Conservation (phyloP, 2,797 vertebrate genomes). For the Amazona ochrocephala region DNA sequence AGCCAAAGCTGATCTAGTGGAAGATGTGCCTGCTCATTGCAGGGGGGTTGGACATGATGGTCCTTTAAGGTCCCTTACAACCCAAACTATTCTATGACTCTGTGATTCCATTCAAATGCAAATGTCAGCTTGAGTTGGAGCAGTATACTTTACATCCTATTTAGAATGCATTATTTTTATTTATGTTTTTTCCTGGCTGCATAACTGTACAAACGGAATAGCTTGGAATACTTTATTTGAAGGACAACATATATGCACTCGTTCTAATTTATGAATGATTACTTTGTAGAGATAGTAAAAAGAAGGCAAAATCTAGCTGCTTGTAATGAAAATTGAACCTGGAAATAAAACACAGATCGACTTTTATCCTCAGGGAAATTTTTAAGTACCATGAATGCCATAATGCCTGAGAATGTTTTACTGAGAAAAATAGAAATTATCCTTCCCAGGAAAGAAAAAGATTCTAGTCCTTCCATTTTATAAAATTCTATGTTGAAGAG, state of each 20-base stretch:
- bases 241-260: not conserved
- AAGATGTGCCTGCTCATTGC: not conserved
- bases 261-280: slow-evolving; percentile 9
- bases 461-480: not conserved
- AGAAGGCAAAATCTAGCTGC: not conserved
- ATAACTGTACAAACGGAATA: not conserved
- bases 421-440: not conserved
- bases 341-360: not conserved
- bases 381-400: not conserved
- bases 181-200: not conserved
- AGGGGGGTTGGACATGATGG: not conserved
- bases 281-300: not conserved
- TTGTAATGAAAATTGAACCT: not conserved
- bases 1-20: too few species aligned
- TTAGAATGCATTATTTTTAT: slow-evolving; percentile 7
- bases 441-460: not conserved
- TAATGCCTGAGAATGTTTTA: not conserved
- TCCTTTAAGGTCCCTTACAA: not conserved
- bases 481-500: not conserved
- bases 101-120: not conserved
- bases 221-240: slow-evolving; percentile 23
- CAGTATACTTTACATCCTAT: not conserved
- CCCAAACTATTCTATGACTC: not conserved
- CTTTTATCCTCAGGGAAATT: not conserved
- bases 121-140: not conserved